A percentile compares a stretch with the other conserved stretches of the same genome.
These are phyloP conservation scores for Drosophila sordidapex DNA, from an alignment of 2,888 invertebrate genomes.

Conservation along the genomic window DNA sequence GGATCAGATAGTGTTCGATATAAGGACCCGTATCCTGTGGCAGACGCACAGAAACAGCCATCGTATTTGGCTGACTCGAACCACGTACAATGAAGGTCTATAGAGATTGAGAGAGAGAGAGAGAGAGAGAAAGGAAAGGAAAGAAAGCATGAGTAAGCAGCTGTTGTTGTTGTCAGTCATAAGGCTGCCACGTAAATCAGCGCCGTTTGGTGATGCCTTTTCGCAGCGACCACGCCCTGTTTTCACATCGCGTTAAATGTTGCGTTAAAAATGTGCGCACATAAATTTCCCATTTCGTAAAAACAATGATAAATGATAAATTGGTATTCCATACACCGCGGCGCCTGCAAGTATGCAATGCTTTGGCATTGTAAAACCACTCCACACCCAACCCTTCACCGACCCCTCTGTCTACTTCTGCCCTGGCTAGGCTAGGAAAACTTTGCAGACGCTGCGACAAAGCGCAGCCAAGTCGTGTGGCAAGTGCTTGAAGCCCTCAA, in stretches of 20 bases:
- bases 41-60: slow-evolving; percentile 96
- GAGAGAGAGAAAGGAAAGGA: not conserved
- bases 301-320: slow-evolving; percentile 66
- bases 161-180: slow-evolving; percentile 45
- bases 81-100: slow-evolving; percentile 98
- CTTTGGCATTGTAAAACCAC: not conserved
- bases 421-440: slow-evolving; percentile 51
- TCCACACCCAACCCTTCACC: not conserved
- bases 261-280: slow-evolving; percentile 83
- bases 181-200: slow-evolving; percentile 52
- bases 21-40: slow-evolving; percentile 95
- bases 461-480: slow-evolving; percentile 48
- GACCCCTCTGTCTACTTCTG: slow-evolving; percentile 16
- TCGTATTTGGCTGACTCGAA: slow-evolving; percentile 96
- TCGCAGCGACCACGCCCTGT: not conserved
- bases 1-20: slow-evolving; percentile 98
- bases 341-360: slow-evolving; percentile 35
- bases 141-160: slow-evolving; percentile 3
- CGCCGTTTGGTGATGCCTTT: slow-evolving; percentile 1
- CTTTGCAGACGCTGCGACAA: slow-evolving; percentile 81
- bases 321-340: slow-evolving; percentile 57
- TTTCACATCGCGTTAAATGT: slow-evolving; percentile 72
- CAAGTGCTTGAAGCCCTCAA: slow-evolving; percentile 37
- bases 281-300: slow-evolving; percentile 74
- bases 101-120: slow-evolving; percentile 65